phyloP scores from a whole-genome alignment of 1,140 invertebrate species.

The Drosophila kanapiae region DNA sequence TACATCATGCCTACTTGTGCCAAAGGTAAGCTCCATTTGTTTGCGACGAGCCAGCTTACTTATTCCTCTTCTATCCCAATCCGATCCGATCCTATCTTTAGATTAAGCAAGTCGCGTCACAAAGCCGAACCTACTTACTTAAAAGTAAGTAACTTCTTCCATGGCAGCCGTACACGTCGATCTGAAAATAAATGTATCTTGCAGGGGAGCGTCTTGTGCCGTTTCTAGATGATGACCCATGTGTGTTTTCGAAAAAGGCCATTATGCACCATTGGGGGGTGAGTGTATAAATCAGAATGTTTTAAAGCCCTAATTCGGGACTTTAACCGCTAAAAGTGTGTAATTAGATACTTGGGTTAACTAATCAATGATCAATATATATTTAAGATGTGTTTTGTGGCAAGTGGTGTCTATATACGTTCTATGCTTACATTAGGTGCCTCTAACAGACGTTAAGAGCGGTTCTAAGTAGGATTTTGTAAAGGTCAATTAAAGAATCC shows the following conservation, averaged over 20 bases:
- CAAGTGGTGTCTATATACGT: conserved; percentile 7
- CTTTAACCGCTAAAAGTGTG: conserved; percentile 1
- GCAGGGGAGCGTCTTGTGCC: conserved; percentile 19
- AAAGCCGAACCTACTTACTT: conserved; percentile 5
- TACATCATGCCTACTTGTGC: neutral
- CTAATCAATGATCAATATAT: conserved; percentile 6
- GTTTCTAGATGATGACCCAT: conserved; percentile 30
- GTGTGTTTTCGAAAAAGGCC: conserved; percentile 29
- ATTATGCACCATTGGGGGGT: conserved; percentile 59
- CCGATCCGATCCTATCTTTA: neutral
- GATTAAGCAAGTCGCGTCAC: neutral
- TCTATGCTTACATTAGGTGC: conserved; percentile 34
- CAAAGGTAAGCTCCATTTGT: conserved; percentile 8
- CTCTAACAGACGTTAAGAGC: conserved; percentile 38
- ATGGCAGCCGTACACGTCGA: neutral
- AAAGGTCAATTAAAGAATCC: conserved; percentile 5
- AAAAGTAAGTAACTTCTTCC: conserved; percentile 20
- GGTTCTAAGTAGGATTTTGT: conserved; percentile 19
- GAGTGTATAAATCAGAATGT: conserved; percentile 5
- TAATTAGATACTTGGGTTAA: conserved; percentile 7
- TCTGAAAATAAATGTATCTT: neutral
- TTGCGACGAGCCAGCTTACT: neutral
- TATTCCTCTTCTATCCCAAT: neutral
- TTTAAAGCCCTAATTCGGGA: neutral
- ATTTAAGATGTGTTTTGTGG: neutral